Conservation (phyloP, 2,113 vertebrate species). For the Ochotona curzoniae region DNA sequence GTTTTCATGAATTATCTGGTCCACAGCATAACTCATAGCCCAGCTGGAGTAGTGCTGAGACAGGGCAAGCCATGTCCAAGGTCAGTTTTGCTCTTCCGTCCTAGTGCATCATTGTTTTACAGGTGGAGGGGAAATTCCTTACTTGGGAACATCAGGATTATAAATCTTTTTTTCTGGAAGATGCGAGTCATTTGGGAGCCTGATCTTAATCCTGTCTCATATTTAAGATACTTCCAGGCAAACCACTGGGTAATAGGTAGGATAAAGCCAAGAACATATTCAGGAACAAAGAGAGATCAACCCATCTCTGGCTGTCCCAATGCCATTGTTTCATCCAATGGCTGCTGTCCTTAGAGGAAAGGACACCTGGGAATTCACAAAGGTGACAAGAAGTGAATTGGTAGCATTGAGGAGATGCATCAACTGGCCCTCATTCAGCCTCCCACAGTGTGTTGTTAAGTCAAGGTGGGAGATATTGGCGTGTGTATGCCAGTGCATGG, state of each 20-base stretch:
- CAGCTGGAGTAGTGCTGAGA: not conserved
- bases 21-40: not conserved
- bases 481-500: not conserved
- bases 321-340: not conserved
- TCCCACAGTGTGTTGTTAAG: not conserved
- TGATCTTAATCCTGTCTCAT: not conserved
- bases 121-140: slow-evolving; percentile 4
- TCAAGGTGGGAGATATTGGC: not conserved
- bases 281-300: not conserved
- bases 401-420: not conserved
- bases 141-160: not conserved
- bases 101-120: not conserved
- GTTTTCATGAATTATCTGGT: not conserved
- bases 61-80: not conserved
- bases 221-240: not conserved
- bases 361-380: not conserved
- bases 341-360: not conserved
- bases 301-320: not conserved
- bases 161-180: slow-evolving; percentile 37
- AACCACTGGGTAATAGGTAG: not conserved
- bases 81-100: not conserved
- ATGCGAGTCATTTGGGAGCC: not conserved
- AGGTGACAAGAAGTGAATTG: not conserved
- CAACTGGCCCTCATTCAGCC: not conserved
- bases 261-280: not conserved